These are phyloP conservation scores for Paguma larvata DNA, from an alignment of 2,797 vertebrate genomes.

Conservation along the genomic window DNA sequence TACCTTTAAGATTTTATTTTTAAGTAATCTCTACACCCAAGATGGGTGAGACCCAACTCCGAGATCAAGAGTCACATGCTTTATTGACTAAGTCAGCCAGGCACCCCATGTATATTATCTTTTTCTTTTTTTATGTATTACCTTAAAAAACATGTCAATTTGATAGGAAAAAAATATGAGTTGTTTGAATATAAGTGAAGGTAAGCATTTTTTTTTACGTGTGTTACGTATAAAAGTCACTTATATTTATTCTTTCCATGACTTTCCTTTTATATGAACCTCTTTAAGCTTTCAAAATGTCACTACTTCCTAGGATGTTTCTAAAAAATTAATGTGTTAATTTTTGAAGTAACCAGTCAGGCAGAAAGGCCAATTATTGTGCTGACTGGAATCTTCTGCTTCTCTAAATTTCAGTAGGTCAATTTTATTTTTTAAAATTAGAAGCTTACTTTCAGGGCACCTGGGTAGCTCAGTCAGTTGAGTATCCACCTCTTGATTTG, in stretches of 20 bases:
- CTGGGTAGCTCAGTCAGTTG: not conserved
- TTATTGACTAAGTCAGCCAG: not conserved
- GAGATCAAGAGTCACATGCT: not conserved
- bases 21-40: not conserved
- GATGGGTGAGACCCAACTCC: not conserved
- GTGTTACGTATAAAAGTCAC: not conserved
- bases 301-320: not conserved
- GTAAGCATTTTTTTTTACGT: not conserved
- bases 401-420: not conserved
- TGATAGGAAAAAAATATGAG: not conserved
- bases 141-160: not conserved
- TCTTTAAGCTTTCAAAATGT: not conserved
- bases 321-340: not conserved
- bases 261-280: not conserved
- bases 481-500: not conserved
- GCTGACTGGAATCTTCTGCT: not conserved
- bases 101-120: not conserved
- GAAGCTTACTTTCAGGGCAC: not conserved
- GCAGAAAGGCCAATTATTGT: not conserved
- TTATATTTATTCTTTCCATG: not conserved
- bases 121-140: not conserved
- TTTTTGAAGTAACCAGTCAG: not conserved
- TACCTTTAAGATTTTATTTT: not conserved
- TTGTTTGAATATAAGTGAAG: not conserved
- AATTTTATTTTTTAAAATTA: not conserved